phyloP scores from a whole-genome alignment of 2,888 invertebrate species.

The Cataglyphis cursor region DNA sequence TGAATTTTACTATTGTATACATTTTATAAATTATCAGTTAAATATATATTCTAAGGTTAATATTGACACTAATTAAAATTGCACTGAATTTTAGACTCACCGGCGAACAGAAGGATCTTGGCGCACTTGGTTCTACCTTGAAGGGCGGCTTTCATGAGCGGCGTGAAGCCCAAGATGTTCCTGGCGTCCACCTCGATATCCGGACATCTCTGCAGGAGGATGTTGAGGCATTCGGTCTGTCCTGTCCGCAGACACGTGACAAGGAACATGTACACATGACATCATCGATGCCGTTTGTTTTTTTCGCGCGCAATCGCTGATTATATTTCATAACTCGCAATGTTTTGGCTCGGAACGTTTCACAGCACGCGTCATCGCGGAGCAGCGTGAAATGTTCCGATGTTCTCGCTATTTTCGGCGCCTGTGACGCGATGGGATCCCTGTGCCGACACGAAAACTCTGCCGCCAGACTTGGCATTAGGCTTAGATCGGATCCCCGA shows the following conservation, averaged over 20 bases:
- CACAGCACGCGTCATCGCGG: conserved; percentile 62
- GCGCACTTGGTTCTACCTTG: conserved; percentile 92
- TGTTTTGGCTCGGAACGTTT: conserved; percentile 67
- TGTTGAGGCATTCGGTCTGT: conserved; percentile 91
- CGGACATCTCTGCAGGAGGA: conserved; percentile 89
- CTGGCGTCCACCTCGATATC: conserved; percentile 91
- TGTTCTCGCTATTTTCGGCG: conserved; percentile 68
- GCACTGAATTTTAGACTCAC: conserved; percentile 85
- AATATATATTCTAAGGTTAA: conserved; percentile 5
- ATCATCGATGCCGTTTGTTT: conserved; percentile 27
- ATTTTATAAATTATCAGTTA: neutral
- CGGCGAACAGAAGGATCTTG: conserved; percentile 91
- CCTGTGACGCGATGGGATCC: conserved; percentile 61
- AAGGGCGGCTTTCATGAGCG: conserved; percentile 92
- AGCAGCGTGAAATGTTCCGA: conserved; percentile 64
- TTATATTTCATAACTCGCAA: conserved; percentile 61
- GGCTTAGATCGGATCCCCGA: conserved; percentile 10
- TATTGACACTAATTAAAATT: conserved; percentile 2
- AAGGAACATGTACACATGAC: conserved; percentile 30
- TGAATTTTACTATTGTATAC: neutral
- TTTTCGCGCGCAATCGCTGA: conserved; percentile 42
- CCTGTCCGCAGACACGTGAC: conserved; percentile 86
- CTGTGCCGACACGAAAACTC: conserved; percentile 47
- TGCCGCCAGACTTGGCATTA: conserved; percentile 58
- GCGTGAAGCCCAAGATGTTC: conserved; percentile 91